Evolutionary conservation across 2,113 vertebrate genomes (phyloP).

Genomic region (Xenopus borealis): DNA sequence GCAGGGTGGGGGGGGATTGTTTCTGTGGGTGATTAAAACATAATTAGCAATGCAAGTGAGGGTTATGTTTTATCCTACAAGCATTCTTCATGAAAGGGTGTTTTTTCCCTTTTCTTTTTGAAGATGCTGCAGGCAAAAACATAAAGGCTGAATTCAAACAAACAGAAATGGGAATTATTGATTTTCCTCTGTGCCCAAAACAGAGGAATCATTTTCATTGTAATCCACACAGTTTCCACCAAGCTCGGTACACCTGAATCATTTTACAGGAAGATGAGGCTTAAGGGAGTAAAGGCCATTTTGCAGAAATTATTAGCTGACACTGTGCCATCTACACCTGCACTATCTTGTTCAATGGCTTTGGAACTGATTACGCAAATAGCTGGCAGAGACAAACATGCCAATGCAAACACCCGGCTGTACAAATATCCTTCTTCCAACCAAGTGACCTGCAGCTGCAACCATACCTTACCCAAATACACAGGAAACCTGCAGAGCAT

Average conservation of each 20-base stretch:
- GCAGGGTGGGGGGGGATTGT: too few species aligned
- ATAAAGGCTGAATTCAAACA: not conserved
- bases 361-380: not conserved
- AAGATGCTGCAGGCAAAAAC: not conserved
- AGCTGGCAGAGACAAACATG: not conserved
- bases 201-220: not conserved
- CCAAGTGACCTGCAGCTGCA: slow-evolving; percentile 3
- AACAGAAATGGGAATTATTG: not conserved
- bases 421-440: not conserved
- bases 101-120: too few species aligned
- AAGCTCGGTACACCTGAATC: not conserved
- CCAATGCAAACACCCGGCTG: not conserved
- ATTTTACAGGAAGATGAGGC: not conserved
- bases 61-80: too few species aligned
- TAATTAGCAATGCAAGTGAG: too few species aligned
- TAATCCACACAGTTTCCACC: not conserved
- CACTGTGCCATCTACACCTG: not conserved
- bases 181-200: not conserved
- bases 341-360: not conserved
- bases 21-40: too few species aligned
- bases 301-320: not conserved
- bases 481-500: not conserved
- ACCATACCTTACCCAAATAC: not conserved
- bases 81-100: too few species aligned
- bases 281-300: slow-evolving; percentile 4